Evolutionary conservation across 2,797 vertebrate species (phyloP), one percentile per base, ranked within the genome.

Genomic region (Brotogeris chrysoptera): DNA sequence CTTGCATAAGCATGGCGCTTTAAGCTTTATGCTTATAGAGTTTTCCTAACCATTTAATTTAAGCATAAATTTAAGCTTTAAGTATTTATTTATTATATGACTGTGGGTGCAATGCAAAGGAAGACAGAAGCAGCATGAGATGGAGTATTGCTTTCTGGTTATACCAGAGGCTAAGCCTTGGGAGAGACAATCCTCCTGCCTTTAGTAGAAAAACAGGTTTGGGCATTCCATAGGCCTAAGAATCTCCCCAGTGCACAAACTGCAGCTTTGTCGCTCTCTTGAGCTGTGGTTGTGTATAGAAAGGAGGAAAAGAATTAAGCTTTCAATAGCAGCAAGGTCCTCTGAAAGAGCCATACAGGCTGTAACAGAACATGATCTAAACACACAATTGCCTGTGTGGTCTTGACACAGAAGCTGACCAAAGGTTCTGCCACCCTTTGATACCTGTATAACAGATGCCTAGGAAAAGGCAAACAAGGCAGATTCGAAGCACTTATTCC

Each of bases 371-470:
- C 9, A 11, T 36, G 12, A n/a, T 25, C 25, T 65, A 57, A 79
- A 69, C 10, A 13, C 17, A 19, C 8, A 17, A 60, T 46, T n/a
- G 60, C 47, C 23, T 0, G 0, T 27, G 25, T 38, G 39, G 36
- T 39, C 13, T 53, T 4, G 8, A 14, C 36, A 34, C 10, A 50
- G 81, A 10, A 43, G 59, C 21, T 59, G 43, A 23, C 13, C 3
- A 3, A 34, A 52, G 13, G 17, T 46, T 85, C 53, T 60, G 36
- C 14, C 17, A 20, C 30, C 9, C 39, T 74, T 59, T 68, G 73
- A 32, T 28, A 55, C 24, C 19, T 24, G 13, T 30, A 5, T 7
- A 36, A 47, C 1, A 6, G n/a, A 52, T 68, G 18, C 17, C 36
- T 39, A 46, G 39, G 44, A 36, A 60, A 78, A 32, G 52, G 60